A percentile compares a stretch with the other conserved stretches of the same genome.
Evolutionary conservation across 2,113 vertebrate genomes (phyloP).

Genomic region (Hydrochoerus hydrochaeris): DNA sequence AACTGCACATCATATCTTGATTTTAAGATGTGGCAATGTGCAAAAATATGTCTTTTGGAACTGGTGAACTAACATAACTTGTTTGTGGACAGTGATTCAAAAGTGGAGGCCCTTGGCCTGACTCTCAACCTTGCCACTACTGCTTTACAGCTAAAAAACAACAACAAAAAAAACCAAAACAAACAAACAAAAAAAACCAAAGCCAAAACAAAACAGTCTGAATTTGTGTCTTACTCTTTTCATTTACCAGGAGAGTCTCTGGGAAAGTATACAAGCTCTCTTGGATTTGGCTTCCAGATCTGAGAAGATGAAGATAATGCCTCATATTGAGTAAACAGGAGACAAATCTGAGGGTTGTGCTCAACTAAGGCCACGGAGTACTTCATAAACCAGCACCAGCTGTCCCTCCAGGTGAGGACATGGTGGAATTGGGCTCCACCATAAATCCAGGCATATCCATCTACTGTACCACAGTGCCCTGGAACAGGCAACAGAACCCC

Average conservation of each 20-base stretch:
- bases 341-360: not conserved
- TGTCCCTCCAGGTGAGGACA: not conserved
- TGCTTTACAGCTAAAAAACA: not conserved
- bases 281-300: not conserved
- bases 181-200: not conserved
- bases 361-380: not conserved
- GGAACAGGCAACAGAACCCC: not conserved
- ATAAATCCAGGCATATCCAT: not conserved
- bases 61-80: not conserved
- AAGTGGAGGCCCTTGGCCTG: not conserved
- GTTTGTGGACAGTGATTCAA: not conserved
- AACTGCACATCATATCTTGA: not conserved
- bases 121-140: not conserved
- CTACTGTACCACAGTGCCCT: fast-evolving
- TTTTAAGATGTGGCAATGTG: not conserved
- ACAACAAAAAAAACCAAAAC: not conserved
- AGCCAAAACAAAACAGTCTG: not conserved
- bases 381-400: not conserved
- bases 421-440: not conserved
- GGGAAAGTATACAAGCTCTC: not conserved
- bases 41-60: not conserved
- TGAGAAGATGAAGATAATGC: not conserved
- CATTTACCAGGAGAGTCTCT: not conserved
- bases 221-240: not conserved
- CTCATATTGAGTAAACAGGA: fast-evolving